Evolutionary conservation across 2,797 vertebrate genomes (phyloP).

Genomic region (Momotus momota): DNA sequence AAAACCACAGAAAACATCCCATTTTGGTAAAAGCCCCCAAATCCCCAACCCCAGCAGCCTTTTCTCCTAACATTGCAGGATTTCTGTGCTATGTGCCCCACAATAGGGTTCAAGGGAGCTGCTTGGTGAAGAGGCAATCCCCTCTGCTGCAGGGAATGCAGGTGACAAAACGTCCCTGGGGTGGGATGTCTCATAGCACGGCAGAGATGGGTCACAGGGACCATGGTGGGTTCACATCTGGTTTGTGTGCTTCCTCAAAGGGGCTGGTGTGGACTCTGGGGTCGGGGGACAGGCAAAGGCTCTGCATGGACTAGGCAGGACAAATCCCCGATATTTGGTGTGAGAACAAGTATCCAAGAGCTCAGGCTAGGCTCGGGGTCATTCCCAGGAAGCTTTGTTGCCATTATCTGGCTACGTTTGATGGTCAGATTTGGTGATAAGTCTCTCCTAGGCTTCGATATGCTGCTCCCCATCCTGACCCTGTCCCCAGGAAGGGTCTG

Average conservation of each 20-base stretch:
- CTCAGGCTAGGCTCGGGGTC: not conserved
- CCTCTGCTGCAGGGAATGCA: not conserved
- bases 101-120: not conserved
- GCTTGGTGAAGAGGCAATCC: not conserved
- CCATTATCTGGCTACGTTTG: not conserved
- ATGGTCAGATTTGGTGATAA: not conserved
- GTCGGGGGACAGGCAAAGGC: not conserved
- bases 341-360: not conserved
- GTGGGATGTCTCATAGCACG: rapidly evolving
- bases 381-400: not conserved
- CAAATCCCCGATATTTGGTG: not conserved
- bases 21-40: not conserved
- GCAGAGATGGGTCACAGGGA: not conserved
- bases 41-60: rapidly evolving
- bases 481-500: not conserved
- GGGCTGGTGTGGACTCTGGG: not conserved
- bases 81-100: not conserved
- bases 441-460: no score
- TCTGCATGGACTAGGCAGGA: not conserved
- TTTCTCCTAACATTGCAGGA: not conserved
- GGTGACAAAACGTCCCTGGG: rapidly evolving
- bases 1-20: not conserved
- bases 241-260: not conserved
- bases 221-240: rapidly evolving
- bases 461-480: not conserved